Percentiles rank a stretch among this genome's conserved stretches.
These are phyloP conservation scores for Artibeus jamaicensis DNA, from an alignment of 2,797 vertebrate species.

Conservation along the genomic window DNA sequence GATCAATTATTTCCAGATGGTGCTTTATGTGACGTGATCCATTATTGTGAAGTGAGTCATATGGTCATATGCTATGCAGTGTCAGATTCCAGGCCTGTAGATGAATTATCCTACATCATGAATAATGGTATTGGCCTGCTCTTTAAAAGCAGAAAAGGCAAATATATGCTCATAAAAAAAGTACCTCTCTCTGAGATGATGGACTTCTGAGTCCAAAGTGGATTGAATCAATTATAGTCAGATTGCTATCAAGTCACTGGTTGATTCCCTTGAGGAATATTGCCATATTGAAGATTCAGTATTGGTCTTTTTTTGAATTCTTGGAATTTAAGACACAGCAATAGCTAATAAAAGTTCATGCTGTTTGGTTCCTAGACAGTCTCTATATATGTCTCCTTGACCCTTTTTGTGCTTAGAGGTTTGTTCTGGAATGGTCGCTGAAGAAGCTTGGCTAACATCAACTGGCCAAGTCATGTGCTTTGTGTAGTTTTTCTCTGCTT, in stretches of 20 bases:
- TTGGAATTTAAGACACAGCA: neutral
- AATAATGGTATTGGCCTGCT: neutral
- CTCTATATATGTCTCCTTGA: neutral
- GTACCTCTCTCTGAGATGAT: neutral
- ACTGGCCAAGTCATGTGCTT: neutral
- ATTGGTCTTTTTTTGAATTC: neutral
- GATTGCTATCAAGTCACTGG: neutral
- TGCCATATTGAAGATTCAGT: neutral
- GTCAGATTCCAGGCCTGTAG: neutral
- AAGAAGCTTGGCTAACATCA: neutral
- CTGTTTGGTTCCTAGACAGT: neutral
- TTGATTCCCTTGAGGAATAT: neutral
- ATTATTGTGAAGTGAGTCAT: neutral
- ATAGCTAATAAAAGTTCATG: neutral
- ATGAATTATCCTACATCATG: neutral
- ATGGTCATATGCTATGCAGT: neutral
- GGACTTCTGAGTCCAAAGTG: neutral
- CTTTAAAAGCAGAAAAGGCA: neutral
- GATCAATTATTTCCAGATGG: neutral
- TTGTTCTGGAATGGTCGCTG: neutral
- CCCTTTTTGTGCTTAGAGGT: neutral
- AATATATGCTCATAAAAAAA: neutral
- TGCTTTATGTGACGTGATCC: neutral
- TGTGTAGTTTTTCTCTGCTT: neutral
- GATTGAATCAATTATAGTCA: neutral